Evolutionary conservation across 2,113 vertebrate species (phyloP).

Genomic region (Zingel zingel): DNA sequence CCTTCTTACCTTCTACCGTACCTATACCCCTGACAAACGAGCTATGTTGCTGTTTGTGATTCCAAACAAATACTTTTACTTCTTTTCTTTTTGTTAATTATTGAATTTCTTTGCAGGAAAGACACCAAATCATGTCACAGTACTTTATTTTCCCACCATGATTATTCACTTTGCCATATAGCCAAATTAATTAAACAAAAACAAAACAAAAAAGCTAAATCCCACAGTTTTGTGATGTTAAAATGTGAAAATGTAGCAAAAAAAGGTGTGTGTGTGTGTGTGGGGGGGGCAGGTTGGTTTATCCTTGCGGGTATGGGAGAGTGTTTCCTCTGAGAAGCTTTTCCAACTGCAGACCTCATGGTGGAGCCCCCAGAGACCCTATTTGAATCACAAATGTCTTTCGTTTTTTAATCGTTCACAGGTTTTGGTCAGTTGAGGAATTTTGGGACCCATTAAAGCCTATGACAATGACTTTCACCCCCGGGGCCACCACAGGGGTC

Average conservation of each 20-base stretch:
- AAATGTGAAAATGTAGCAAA: conserved; percentile 67
- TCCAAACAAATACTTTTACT: conserved; percentile 18
- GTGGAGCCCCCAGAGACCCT: conserved; percentile 64
- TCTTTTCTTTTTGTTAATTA: conserved; percentile 12
- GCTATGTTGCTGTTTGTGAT: conserved; percentile 33
- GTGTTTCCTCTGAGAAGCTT: conserved; percentile 69
- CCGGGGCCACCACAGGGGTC: conserved; percentile 66
- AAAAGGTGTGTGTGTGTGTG: neutral
- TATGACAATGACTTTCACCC: conserved; percentile 81
- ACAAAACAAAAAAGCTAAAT: too few relatives aligned
- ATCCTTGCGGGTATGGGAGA: conserved; percentile 61
- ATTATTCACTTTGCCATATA: conserved; percentile 28
- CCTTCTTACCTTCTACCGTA: neutral
- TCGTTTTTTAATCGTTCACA: conserved; percentile 74
- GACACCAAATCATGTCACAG: conserved; percentile 39
- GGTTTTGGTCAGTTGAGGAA: conserved; percentile 80
- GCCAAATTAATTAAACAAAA: conserved; percentile 33
- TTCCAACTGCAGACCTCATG: conserved; percentile 61
- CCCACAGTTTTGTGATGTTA: conserved; percentile 73
- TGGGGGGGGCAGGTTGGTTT: conserved; percentile 50
- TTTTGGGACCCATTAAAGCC: conserved; percentile 74
- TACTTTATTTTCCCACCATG: conserved; percentile 17
- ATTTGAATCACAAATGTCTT: conserved; percentile 84
- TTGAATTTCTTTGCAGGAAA: conserved; percentile 27
- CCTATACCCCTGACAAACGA: neutral